Base-by-base conservation (phyloP, 2,888 invertebrate species). In the Drosophila acutilabella region DNA sequence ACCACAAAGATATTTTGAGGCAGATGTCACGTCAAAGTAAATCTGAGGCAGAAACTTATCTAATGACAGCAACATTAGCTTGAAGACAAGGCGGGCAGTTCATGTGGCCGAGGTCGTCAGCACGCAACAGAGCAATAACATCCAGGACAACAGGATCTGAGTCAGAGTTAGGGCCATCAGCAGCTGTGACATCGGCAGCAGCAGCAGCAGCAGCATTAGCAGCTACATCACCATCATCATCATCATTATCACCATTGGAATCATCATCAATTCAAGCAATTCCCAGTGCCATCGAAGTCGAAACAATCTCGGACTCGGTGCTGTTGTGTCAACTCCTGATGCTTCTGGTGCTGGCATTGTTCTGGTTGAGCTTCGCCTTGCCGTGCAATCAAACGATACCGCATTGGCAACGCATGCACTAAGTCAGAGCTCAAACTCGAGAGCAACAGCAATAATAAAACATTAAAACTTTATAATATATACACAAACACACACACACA, bases 391-490 rank as follows among this genome's bases (percentile, higher is more conserved):
- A 64, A 54, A 67, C 67, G 58, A 59, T 61, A 41, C 48, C 47
- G 52, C 65, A 70, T 41, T 77, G 78, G 76, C 76, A 76, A 50
- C 76, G 72, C 52, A 57, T 80, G 68, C 48, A 69, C 44, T 74
- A 58, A 60, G 53, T 47, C 40, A 53, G 18, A 41, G n/a, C 33
- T 20, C 44, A 20, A 18, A 26, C 30, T 33, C n/a, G 6, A 10
- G 26, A 71, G 38, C 26, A 44, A 38, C 52, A 20, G 38, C 45
- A 42, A 47, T 54, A 58, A 57, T 38, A 42, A 41, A 51, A 40
- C 36, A 33, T 42, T 14, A n/a, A 47, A 14, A 10, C n/a, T 30
- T 30, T 8, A 30, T 30, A 30, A 30, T 30, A 26, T 11, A 33
- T 20, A 30, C 48, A 42, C 36, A 58, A 14, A 57, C 30, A 60